Base-by-base conservation (phyloP, 2,797 vertebrate genomes). In the Naso thynnoides region DNA sequence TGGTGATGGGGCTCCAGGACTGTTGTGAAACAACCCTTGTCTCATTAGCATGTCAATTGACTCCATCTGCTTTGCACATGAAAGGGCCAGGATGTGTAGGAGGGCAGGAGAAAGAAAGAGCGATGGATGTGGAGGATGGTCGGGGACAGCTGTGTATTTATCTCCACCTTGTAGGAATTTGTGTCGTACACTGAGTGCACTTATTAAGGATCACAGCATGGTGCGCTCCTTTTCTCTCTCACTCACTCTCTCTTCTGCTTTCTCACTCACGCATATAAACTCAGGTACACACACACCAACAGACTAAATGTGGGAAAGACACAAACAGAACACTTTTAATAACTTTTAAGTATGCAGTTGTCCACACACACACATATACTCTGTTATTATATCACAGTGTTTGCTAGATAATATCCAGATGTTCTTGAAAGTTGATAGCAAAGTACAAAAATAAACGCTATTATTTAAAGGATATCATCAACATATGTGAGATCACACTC, bases 1-100 rank as follows among this genome's bases (percentile, higher is more conserved):
- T 38, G 73, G 73, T 67, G 60, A 81, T 86, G 89, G 89, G 90
- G 89, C 88, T 93, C 60, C 84, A 88, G 90, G 86, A 90, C 85
- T 74, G 86, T 92, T 94, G 90, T 91, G 91, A 87, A 90, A 88
- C 91, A 90, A 93, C 93, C 89, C 88, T 93, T 92, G 92, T 94
- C 94, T 96, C 95, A 96, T 96, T 96, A 96, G 94, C 94, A 95
- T 95, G 94, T 95, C 95, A 95, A 93, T 95, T 93, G 95, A 93
- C 93, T 95, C 93, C 93, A 95, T 96, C 95, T 96, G 94, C 90
- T 96, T 96, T 95, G 94, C 94, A 95, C 95, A 93, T 94, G 91
- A 96, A 95, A 95, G 92, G 85, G 78, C 78, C 79, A 81, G 83
- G 85, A 92, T 91, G 89, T 89, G 93, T 92, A 89, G 91, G 92